Percentiles rank a stretch among this genome's conserved stretches.
phyloP scores from a whole-genome alignment of 2,113 vertebrate species.

The Malurus elegans region DNA sequence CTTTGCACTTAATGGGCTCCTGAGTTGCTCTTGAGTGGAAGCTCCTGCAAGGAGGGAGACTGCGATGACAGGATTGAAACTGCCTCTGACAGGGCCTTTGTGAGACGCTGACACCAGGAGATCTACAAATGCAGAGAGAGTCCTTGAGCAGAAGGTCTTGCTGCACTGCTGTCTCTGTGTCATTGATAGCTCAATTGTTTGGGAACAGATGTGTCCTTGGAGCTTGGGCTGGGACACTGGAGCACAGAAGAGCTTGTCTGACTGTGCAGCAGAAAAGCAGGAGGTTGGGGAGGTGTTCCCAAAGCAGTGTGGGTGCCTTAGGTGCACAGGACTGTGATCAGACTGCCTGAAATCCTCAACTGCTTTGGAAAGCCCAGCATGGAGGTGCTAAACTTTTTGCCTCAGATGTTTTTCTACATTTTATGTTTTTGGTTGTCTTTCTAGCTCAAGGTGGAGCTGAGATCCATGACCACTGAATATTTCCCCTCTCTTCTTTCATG shows the following conservation, averaged over 20 bases:
- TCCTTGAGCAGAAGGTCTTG: constrained; percentile 35
- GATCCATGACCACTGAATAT: neutral
- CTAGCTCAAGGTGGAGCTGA: neutral
- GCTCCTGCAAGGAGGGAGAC: constrained; percentile 29
- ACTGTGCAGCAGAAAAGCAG: neutral
- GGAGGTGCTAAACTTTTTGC: neutral
- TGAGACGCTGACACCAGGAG: constrained; percentile 10
- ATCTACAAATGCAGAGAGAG: constrained; percentile 15
- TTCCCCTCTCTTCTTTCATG: neutral
- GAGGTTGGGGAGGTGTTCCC: neutral
- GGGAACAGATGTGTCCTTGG: constrained; percentile 47
- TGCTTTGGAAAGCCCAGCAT: neutral
- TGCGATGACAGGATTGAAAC: constrained; percentile 34
- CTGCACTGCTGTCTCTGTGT: constrained; percentile 26
- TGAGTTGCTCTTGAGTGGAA: constrained; percentile 36
- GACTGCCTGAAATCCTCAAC: neutral
- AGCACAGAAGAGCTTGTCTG: neutral
- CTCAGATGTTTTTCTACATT: neutral
- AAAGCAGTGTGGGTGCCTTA: fast-evolving
- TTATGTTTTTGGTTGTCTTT: neutral
- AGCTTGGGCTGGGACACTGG: neutral
- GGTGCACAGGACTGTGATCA: neutral
- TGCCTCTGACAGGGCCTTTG: constrained; percentile 35
- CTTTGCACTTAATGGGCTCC: constrained; percentile 33
- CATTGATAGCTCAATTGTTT: constrained; percentile 32